Evolutionary conservation across 2,113 vertebrate genomes (phyloP), one percentile per base, ranked within the genome.

Genomic region (Oophaga pumilio): DNA sequence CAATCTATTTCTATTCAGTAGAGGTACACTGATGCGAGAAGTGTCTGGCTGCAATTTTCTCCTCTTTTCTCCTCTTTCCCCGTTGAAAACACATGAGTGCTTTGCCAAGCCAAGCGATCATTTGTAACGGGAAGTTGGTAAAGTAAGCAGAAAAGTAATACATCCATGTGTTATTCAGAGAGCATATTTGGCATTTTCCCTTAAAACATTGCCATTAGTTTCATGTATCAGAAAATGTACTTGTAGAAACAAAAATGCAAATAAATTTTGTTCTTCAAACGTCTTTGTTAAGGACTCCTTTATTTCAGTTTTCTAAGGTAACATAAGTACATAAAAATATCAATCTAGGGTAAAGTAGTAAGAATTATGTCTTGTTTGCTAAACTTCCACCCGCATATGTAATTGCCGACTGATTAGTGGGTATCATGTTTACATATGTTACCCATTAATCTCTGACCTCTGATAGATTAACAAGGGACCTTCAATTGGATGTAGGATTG

Each of bases 371-470:
- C 71, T 20, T 74, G 15, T 18, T 74, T 74, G 14, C 71, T 74
- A 0, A 74, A 43, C 33, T 10, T 74, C 8, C 71, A 20, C 33
- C 8, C 71, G 10, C 33, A 43, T 74, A 20, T 49, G 71, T 20
- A 43, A 49, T 49, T 74, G 28, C 49, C 11, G 71, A 49, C 33
- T 71, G 68, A 71, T 74, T 49, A 74, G 71, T 49, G 28, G 33
- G 33, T 74, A 74, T 74, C 71, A 74, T 74, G 71, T 20, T 74
- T 74, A 74, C 71, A 74, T 74, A 13, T 74, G 71, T 74, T 74
- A 74, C 28, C 33, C 33, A 74, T 74, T 74, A 13, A 43, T 49
- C 17, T 43, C 33, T 74, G 33, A 20, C 71, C 28, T 49, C 10
- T 74, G 18, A 28, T 33, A 43, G 15, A 8, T 4, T 43, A 28